These are phyloP conservation scores for Malachius bipustulatus DNA, from an alignment of 2,888 invertebrate species.

Conservation along the genomic window DNA sequence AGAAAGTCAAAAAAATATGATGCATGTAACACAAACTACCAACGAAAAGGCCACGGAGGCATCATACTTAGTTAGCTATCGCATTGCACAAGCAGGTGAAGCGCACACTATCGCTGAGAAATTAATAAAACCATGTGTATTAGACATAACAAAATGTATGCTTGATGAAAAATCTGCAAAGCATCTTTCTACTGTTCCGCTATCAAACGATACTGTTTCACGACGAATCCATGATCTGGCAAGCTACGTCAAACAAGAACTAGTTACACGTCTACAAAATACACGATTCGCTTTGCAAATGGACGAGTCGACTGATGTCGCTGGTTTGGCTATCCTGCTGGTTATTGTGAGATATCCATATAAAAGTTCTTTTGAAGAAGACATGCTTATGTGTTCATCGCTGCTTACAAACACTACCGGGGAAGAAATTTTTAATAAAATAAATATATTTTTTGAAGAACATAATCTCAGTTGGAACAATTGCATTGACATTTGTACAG, in stretches of 20 bases:
- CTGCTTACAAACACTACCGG: too few relatives aligned
- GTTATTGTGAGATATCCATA: constrained; percentile 26
- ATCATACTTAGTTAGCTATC: constrained; percentile 24
- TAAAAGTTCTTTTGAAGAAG: constrained; percentile 22
- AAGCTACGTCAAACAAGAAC: constrained; percentile 23
- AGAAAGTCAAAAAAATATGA: too few relatives aligned
- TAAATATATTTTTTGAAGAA: too few relatives aligned
- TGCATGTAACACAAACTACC: too few relatives aligned
- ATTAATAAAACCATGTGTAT: constrained; percentile 19
- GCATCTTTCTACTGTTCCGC: constrained; percentile 24
- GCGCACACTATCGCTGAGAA: constrained; percentile 26
- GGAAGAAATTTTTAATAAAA: too few relatives aligned
- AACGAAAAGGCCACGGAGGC: constrained; percentile 25
- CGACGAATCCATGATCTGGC: constrained; percentile 26
- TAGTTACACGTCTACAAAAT: constrained; percentile 15
- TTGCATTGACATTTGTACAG: too few relatives aligned
- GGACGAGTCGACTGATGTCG: constrained; percentile 23
- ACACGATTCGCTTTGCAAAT: constrained; percentile 23
- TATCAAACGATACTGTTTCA: constrained; percentile 27
- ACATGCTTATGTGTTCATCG: too few relatives aligned
- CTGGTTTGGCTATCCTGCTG: constrained; percentile 24
- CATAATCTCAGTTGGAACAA: too few relatives aligned
- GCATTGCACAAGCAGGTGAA: constrained; percentile 16
- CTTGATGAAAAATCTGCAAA: constrained; percentile 26
- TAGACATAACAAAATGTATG: constrained; percentile 24